Conservation (phyloP, 2,113 vertebrate species). For the Pelobates fuscus region DNA sequence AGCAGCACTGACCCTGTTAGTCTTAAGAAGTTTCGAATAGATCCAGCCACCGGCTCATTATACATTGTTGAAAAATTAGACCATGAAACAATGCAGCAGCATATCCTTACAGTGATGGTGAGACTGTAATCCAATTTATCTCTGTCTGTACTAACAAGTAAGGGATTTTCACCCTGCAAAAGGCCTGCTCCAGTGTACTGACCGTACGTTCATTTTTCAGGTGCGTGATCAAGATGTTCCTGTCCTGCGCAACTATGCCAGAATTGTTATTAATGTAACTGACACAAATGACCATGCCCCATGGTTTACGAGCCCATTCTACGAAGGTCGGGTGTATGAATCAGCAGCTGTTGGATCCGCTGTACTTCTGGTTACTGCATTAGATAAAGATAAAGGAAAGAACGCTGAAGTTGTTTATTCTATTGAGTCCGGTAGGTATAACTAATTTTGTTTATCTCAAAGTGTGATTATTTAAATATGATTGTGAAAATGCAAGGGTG, state of each 20-base stretch:
- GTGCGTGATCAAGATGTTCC: constrained; percentile 97
- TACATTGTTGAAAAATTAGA: constrained; percentile 86
- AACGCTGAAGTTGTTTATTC: constrained; percentile 91
- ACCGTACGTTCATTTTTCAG: constrained; percentile 62
- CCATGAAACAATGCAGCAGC: constrained; percentile 86
- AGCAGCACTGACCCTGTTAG: constrained; percentile 89
- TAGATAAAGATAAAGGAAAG: constrained; percentile 91
- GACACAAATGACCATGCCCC: constrained; percentile 94
- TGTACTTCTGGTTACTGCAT: constrained; percentile 87
- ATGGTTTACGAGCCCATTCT: constrained; percentile 87
- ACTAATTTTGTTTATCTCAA: background rate
- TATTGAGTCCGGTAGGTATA: constrained; percentile 87
- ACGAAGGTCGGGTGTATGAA: constrained; percentile 85
- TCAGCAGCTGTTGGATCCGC: constrained; percentile 86
- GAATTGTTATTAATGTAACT: constrained; percentile 82
- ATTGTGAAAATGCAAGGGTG: too few species aligned
- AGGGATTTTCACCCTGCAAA: background rate
- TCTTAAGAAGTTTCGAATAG: constrained; percentile 90
- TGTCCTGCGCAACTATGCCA: constrained; percentile 91
- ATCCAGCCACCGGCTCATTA: constrained; percentile 83
- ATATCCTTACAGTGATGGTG: constrained; percentile 94
- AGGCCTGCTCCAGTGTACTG: background rate
- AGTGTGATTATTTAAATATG: too few species aligned
- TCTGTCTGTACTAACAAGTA: constrained; percentile 1
- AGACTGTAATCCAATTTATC: constrained; percentile 8